Evolutionary conservation across 1,140 invertebrate species (phyloP).

Genomic region (Drosophila virilis): DNA sequence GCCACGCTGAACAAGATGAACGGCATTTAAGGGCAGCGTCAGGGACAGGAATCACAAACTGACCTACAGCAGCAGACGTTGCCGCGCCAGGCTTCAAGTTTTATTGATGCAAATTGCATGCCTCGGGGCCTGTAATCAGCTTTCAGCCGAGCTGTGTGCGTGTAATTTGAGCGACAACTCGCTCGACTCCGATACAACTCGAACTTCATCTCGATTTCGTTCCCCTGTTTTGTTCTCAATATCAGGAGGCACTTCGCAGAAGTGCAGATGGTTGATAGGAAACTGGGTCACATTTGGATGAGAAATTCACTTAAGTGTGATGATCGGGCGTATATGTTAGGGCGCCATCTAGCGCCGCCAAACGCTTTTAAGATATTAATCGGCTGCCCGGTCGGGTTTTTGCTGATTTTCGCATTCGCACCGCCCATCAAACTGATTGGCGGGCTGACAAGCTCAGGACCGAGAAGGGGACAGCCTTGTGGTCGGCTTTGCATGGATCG

Average conservation of each 20-base stretch:
- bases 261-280: constrained; percentile 46
- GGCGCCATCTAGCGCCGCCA: constrained; percentile 56
- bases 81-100: constrained; percentile 42
- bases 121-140: constrained; percentile 74
- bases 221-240: constrained; percentile 19
- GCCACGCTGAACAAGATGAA: constrained; percentile 58
- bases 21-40: constrained; percentile 38
- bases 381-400: constrained; percentile 1
- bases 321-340: constrained; percentile 61
- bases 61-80: constrained; percentile 70
- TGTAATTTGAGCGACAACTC: constrained; percentile 81
- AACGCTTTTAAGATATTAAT: constrained; percentile 38
- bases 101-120: constrained; percentile 82
- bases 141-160: constrained; percentile 62
- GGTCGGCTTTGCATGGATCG: constrained; percentile 42
- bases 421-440: constrained; percentile 49
- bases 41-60: constrained; percentile 57
- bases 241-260: constrained; percentile 3
- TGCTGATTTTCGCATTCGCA: constrained; percentile 18
- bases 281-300: constrained; percentile 70
- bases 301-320: constrained; percentile 67
- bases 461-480: constrained; percentile 39
- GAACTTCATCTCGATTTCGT: constrained; percentile 13
- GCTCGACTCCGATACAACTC: constrained; percentile 20
- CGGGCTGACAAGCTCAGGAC: constrained; percentile 35